Percentiles rank a stretch among this genome's conserved stretches.
Conservation (phyloP, 2,797 vertebrate genomes). For the Mormyrus hasselquistii region DNA sequence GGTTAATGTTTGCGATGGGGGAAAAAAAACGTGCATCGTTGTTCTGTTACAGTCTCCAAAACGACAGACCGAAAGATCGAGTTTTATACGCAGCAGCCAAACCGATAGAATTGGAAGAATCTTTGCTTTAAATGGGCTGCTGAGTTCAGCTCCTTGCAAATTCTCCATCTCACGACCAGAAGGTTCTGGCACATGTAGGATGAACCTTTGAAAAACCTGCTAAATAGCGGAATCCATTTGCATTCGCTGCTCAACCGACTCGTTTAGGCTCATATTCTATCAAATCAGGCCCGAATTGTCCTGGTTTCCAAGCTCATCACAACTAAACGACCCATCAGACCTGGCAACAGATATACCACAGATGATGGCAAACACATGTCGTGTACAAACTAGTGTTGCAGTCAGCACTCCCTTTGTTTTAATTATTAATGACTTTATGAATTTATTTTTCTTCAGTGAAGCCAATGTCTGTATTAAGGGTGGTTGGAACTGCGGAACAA, state of each 20-base stretch:
- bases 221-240: not conserved
- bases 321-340: not conserved
- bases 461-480: constrained; percentile 8
- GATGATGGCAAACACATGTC: constrained; percentile 5
- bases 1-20: not conserved
- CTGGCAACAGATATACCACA: not conserved
- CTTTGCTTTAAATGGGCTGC: not conserved
- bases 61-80: not conserved
- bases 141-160: not conserved
- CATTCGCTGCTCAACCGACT: not conserved
- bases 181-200: not conserved
- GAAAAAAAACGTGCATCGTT: not conserved
- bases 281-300: not conserved
- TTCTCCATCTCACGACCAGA: not conserved
- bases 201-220: not conserved
- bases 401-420: constrained; percentile 14
- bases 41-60: not conserved
- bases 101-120: not conserved
- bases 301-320: not conserved
- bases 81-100: not conserved
- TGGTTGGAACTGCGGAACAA: constrained; percentile 13
- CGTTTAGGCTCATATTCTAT: not conserved
- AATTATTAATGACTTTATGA: constrained; percentile 19
- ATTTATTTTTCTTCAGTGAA: constrained; percentile 11
- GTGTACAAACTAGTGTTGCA: constrained; percentile 13